Conservation (phyloP, 1,140 invertebrate species). For the Branchinecta lindahli region DNA sequence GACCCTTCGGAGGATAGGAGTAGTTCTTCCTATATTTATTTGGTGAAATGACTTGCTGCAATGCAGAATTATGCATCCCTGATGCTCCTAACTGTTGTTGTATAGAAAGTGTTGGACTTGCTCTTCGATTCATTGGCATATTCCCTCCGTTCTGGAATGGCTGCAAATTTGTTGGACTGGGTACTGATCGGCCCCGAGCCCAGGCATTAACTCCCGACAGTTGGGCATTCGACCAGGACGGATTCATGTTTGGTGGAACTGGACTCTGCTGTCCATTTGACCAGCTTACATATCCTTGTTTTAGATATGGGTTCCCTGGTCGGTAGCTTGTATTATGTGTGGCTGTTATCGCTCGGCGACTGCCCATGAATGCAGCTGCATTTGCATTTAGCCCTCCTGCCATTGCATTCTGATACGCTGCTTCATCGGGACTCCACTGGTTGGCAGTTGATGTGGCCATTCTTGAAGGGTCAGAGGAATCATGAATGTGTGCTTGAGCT, state of each 20-base stretch:
- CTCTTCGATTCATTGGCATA: background rate
- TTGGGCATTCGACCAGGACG: background rate
- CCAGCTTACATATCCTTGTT: background rate
- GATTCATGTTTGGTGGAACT: background rate
- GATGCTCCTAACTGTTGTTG: background rate
- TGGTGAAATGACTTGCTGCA: conserved; percentile 2
- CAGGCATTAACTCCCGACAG: background rate
- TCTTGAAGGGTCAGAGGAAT: background rate
- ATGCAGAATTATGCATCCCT: conserved; percentile 5
- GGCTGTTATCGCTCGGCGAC: background rate
- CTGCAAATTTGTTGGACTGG: background rate
- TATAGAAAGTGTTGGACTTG: background rate
- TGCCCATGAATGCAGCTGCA: conserved; percentile 2
- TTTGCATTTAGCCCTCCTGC: background rate
- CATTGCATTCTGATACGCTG: background rate
- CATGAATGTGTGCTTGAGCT: background rate
- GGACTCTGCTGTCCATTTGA: background rate
- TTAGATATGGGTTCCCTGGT: conserved; percentile 1
- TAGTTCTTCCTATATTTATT: conserved; percentile 6
- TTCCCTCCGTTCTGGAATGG: conserved; percentile 8
- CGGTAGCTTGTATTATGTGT: background rate
- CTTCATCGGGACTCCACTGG: background rate
- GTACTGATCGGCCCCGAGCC: background rate
- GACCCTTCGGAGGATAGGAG: background rate
- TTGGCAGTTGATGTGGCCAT: background rate